These are phyloP conservation scores for Salvelinus fontinalis DNA, from an alignment of 2,113 vertebrate species.

Conservation along the genomic window DNA sequence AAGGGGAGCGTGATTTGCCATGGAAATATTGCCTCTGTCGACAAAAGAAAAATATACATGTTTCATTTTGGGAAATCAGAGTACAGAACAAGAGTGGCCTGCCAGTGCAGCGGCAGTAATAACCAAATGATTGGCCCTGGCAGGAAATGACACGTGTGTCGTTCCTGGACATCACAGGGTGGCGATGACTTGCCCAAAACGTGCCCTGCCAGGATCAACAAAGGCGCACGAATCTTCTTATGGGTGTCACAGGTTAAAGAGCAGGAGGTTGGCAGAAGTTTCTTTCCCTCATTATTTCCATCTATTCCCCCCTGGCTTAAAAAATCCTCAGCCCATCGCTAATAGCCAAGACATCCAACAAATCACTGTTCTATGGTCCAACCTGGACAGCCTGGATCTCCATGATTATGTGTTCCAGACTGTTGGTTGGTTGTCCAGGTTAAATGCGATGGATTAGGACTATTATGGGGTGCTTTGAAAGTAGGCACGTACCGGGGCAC, in stretches of 20 bases:
- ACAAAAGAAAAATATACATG: conserved; percentile 72
- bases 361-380: conserved; percentile 45
- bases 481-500: conserved; percentile 8
- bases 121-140: conserved; percentile 59
- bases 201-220: conserved; percentile 66
- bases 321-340: conserved; percentile 61
- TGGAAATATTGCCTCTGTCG: conserved; percentile 63
- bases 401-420: conserved; percentile 10
- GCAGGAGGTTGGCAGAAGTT: conserved; percentile 50
- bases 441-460: conserved; percentile 42
- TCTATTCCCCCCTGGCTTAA: conserved; percentile 44
- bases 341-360: conserved; percentile 65
- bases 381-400: conserved; percentile 38
- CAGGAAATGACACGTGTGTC: conserved; percentile 72
- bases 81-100: conserved; percentile 56
- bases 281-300: conserved; percentile 69
- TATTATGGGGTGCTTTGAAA: conserved; percentile 13
- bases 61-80: conserved; percentile 64
- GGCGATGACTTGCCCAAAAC: conserved; percentile 62
- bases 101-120: conserved; percentile 61
- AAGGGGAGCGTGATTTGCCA: conserved; percentile 59
- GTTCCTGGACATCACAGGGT: conserved; percentile 60
- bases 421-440: conserved; percentile 18
- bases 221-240: conserved; percentile 61
- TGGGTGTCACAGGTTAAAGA: conserved; percentile 48